Evolutionary conservation across 1,140 invertebrate genomes (phyloP).

Genomic region (Gonatopus flavifemur): DNA sequence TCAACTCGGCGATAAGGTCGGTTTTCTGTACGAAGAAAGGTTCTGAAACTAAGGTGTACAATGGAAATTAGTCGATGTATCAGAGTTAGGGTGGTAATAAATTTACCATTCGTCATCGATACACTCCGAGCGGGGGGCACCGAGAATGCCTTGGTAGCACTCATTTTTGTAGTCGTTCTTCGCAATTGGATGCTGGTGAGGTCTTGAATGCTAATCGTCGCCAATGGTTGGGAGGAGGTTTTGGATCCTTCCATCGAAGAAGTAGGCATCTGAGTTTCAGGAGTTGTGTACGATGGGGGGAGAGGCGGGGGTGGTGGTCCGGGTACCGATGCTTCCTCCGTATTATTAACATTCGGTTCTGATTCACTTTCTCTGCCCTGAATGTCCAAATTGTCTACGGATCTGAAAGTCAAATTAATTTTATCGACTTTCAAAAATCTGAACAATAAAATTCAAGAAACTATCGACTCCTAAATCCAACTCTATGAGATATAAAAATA

Average conservation of each 20-base stretch:
- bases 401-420: too few relatives aligned
- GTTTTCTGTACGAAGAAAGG: constrained; percentile 77
- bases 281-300: constrained; percentile 56
- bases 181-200: constrained; percentile 79
- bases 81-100: not conserved
- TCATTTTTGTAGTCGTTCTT: constrained; percentile 70
- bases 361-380: constrained; percentile 30
- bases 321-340: constrained; percentile 10
- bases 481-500: too few relatives aligned
- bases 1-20: constrained; percentile 86
- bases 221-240: constrained; percentile 68
- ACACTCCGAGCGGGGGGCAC: constrained; percentile 71
- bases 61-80: not conserved
- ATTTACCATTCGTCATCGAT: constrained; percentile 62
- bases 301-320: constrained; percentile 64
- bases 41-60: constrained; percentile 58
- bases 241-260: constrained; percentile 42
- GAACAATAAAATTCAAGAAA: too few relatives aligned
- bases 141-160: constrained; percentile 76
- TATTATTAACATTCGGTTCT: too few relatives aligned
- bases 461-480: too few relatives aligned
- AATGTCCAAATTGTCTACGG: constrained; percentile 55
- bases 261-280: constrained; percentile 33
- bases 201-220: constrained; percentile 83
- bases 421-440: too few relatives aligned